Base-by-base conservation (phyloP, 1,140 invertebrate species). In the Plutomurus gul region DNA sequence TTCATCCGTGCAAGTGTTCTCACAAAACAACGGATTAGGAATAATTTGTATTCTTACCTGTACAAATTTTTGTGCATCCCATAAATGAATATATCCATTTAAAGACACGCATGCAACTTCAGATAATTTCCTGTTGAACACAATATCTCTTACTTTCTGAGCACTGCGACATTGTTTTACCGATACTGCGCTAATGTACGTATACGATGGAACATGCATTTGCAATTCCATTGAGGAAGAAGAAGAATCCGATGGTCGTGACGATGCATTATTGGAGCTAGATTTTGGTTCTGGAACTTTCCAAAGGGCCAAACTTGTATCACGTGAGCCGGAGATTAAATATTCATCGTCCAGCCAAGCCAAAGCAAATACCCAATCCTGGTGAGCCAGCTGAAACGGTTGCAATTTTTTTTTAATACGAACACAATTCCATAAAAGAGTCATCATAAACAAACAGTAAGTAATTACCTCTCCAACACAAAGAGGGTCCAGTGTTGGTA, bases 261-360 rank as follows among this genome's bases (percentile, higher is more conserved):
- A 10, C 16, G 70, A 20, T 13, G 40, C 56, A 43, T n/a, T 27
- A 11, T 46, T 33, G 16, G 36, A 27, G 25, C n/a, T 18, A n/a
- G 40, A 46, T 46, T 27, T 36, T 18, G 65, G 49, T 33, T 82
- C 82, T n/a, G 81, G 84, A 18, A 90, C 85, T 60, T 84, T 85
- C 89, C 89, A 90, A 11, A 90, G 79, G 7, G 88, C 87, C 36
- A 90, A 83, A 40, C 84, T 84, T 70, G 94, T 95, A 86, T 98
- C 96, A 78, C 95, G 90, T 0, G 95, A 96, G 4, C 96, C 96
- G 25, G 95, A 95, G 18, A 98, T 95, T 71, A 98, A 86, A 88
- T 96, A 97, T 86, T 97, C 93, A 88, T 98, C 96, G 87, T 98
- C 96, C 56, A 99, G 86, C 96, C 96, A 99, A 84, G 93, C 94